Evolutionary conservation across 2,888 invertebrate genomes (phyloP).

Genomic region (Morinoia aosen): DNA sequence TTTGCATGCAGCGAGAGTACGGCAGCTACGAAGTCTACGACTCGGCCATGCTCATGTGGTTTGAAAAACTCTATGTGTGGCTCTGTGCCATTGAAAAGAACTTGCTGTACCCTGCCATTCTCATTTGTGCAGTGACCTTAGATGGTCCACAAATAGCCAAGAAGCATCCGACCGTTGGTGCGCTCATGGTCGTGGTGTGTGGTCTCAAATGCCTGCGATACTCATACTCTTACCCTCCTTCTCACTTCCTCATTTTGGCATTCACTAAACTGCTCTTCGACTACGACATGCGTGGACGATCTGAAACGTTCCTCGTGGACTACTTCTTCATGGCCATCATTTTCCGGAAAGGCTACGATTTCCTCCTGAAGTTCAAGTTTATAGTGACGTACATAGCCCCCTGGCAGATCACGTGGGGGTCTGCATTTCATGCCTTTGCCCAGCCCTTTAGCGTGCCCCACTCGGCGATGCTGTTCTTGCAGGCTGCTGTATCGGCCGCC

Average conservation of each 20-base stretch:
- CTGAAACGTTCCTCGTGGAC: slow-evolving; percentile 92
- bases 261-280: slow-evolving; percentile 92
- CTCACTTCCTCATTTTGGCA: slow-evolving; percentile 90
- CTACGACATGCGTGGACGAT: slow-evolving; percentile 82
- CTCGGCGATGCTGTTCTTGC: slow-evolving; percentile 96
- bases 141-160: slow-evolving; percentile 71
- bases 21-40: slow-evolving; percentile 90
- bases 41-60: slow-evolving; percentile 93
- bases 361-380: slow-evolving; percentile 94
- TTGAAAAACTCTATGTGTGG: slow-evolving; percentile 92
- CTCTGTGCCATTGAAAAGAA: slow-evolving; percentile 92
- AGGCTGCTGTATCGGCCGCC: slow-evolving; percentile 92
- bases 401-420: slow-evolving; percentile 99
- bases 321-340: slow-evolving; percentile 92
- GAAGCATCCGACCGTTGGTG: slow-evolving; percentile 84
- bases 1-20: slow-evolving; percentile 87
- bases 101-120: slow-evolving; percentile 90
- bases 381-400: slow-evolving; percentile 99
- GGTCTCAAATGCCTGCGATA: slow-evolving; percentile 90
- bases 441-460: slow-evolving; percentile 99
- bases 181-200: slow-evolving; percentile 87
- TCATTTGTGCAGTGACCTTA: slow-evolving; percentile 81
- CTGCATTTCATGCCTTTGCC: slow-evolving; percentile 99
- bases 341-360: slow-evolving; percentile 91
- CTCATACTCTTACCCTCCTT: slow-evolving; percentile 91